phyloP scores from a whole-genome alignment of 1,140 invertebrate species.

The Cataglyphis hispanica region DNA sequence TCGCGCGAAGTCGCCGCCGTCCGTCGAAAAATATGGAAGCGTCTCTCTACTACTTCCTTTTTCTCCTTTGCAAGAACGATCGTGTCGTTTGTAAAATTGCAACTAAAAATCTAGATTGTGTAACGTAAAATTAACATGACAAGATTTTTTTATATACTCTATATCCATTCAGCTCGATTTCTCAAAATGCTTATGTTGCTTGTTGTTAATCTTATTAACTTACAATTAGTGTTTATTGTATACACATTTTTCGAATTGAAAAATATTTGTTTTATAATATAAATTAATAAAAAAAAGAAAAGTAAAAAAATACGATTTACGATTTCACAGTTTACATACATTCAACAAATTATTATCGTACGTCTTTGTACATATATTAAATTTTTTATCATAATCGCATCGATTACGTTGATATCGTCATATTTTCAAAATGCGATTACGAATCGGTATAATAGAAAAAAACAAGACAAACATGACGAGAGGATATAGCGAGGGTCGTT shows the following conservation, averaged over 20 bases:
- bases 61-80: neutral
- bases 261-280: neutral
- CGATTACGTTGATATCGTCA: neutral
- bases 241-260: neutral
- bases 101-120: conserved; percentile 25
- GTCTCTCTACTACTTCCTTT: neutral
- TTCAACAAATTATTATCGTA: neutral
- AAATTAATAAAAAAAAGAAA: neutral
- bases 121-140: neutral
- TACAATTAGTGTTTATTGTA: neutral
- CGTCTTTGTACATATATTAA: conserved; percentile 5
- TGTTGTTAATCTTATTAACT: neutral
- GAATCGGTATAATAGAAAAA: conserved; percentile 1
- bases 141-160: neutral
- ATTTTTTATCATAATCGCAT: conserved; percentile 11
- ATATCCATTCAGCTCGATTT: neutral
- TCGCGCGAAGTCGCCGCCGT: neutral
- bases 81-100: neutral
- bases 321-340: neutral
- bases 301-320: neutral
- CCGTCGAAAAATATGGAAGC: neutral
- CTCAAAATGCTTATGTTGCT: neutral
- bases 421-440: conserved; percentile 1
- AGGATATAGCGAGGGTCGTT: neutral
- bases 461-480: neutral